Evolutionary conservation across 2,888 invertebrate species (phyloP), one percentile per base, ranked within the genome.

Genomic region (Unio delphinus): DNA sequence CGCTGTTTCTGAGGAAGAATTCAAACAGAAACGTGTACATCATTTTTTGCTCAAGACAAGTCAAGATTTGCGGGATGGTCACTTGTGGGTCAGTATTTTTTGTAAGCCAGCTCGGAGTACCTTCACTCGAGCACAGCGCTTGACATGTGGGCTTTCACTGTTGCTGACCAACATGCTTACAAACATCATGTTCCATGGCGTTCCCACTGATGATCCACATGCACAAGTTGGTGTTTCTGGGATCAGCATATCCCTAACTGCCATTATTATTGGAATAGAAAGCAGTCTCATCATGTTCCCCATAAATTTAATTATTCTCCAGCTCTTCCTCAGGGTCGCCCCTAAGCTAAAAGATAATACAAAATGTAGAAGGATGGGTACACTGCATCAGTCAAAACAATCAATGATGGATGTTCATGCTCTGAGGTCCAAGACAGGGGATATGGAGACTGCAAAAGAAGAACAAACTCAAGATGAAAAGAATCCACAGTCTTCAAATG

Each of bases 71-170:
- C 74, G 86, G 11, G 83, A 87, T 61, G 77, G 84, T 8, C 88
- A 89, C 75, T 69, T 89, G 18, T 89, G 88, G 89, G 65, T 88
- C 23, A 88, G 89, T 69, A 83, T 89, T 55, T 80, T 89, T 55
- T 80, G 82, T 3, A 86, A 85, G 57, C 85, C 87, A 5, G 80
- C 85, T 18, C 68, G 73, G 17, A 87, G 83, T 60, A 66, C 74
- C 3, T 89, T 89, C 70, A 88, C 86, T 1, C 74, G 89, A 11
- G 83, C 80, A 28, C 88, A 89, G 73, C 75, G 90, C 3, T 71
- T 89, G 18, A 81, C 86, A 0, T 88, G 88, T 69, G 87, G 85
- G 1, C 75, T 88, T 63, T 82, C 81, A 28, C 72, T 89, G 11
- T 74, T 90, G 11, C 66, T 86, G 23, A 74, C 81, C 8, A 82